A percentile compares a stretch with the other conserved stretches of the same genome.
phyloP scores from a whole-genome alignment of 2,797 vertebrate genomes.

The Alosa sapidissima region DNA sequence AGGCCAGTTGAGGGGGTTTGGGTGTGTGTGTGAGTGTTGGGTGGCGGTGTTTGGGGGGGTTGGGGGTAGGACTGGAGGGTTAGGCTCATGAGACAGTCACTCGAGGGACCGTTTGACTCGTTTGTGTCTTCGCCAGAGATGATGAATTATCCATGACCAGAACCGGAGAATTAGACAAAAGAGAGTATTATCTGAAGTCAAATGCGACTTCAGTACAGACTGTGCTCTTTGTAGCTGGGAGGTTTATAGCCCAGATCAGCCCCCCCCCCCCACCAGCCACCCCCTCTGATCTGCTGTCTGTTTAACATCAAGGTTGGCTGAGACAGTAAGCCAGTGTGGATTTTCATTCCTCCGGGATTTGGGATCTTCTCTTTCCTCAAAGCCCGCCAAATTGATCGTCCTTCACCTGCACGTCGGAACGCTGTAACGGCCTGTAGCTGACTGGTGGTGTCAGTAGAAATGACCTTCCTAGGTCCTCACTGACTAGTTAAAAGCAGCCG shows the following conservation, averaged over 20 bases:
- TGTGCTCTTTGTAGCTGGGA: slow-evolving; percentile 12
- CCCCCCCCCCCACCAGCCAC: neutral
- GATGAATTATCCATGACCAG: slow-evolving; percentile 21
- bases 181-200: neutral
- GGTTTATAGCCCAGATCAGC: neutral
- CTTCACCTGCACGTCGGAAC: neutral
- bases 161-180: slow-evolving; percentile 16
- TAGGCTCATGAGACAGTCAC: neutral
- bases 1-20: neutral
- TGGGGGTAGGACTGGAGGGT: neutral
- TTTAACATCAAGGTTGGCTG: slow-evolving; percentile 29
- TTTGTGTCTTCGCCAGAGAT: slow-evolving; percentile 16
- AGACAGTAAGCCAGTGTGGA: slow-evolving; percentile 27
- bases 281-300: slow-evolving; percentile 6
- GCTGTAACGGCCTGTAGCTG: neutral
- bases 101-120: neutral
- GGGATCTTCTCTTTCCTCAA: slow-evolving; percentile 20
- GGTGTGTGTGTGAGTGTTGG: neutral
- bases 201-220: neutral
- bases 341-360: slow-evolving; percentile 36
- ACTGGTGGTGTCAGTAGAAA: neutral
- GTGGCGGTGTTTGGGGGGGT: neutral
- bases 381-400: neutral
- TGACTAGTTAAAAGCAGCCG: neutral
- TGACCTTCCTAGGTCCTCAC: neutral